Evolutionary conservation across 2,113 vertebrate species (phyloP), one percentile per base, ranked within the genome.

Genomic region (Tyrannus savana): DNA sequence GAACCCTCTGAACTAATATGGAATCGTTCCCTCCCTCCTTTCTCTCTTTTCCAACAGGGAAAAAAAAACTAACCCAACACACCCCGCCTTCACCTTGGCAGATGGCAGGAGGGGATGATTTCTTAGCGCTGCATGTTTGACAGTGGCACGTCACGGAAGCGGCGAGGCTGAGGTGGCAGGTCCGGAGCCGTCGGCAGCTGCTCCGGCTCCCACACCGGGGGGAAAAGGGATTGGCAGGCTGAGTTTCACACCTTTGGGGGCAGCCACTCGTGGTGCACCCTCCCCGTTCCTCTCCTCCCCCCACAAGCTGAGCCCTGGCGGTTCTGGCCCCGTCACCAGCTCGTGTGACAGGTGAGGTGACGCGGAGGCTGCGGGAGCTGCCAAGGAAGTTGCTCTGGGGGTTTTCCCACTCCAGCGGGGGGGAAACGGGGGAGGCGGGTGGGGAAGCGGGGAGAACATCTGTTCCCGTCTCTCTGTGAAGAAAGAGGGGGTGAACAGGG

Each of bases 301-400:
- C 80, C 85, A 73, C 39, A 41, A 15, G 3, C 82, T 42, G 93
- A 19, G 67, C 91, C 3, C 3, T 6, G 63, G 72, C 66, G 87
- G 58, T 69, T 9, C 74, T 87, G 41, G 5, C 31, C 74, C 85
- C 94, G 95, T 96, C 96, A 95, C 93, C 96, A 88, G 94, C 84
- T 95, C 86, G 87, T 81, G 97, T 96, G 97, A 96, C 95, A 97
- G 92, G 97, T 94, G 97, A 97, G 91, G 94, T 93, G 92, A 95
- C 52, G 4, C 52, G 1, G 85, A 94, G 93, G 62, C 52, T 41
- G 94, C 2, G 31, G 92, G 92, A 97, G 89, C 46, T 90, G 96
- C 50, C 69, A 84, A 95, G 50, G 86, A 96, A 83, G 69, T 75
- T 92, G 95, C 97, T 96, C 59, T 69, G 5, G 95, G 96, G 94